Evolutionary conservation across 2,113 vertebrate genomes (phyloP).

Genomic region (Myotis brandtii): DNA sequence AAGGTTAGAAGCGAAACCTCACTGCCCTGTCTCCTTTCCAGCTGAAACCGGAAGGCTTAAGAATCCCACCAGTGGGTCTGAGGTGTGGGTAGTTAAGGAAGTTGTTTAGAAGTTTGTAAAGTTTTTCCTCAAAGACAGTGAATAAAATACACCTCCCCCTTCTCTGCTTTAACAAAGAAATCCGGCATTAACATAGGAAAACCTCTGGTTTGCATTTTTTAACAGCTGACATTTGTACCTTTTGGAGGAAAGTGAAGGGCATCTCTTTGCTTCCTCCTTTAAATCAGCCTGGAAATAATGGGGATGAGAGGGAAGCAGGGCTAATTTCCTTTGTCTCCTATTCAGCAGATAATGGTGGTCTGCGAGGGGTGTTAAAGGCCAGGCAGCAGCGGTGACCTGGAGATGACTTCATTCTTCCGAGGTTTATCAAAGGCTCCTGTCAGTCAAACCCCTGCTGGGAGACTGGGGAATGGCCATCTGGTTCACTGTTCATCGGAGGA

Average conservation of each 20-base stretch:
- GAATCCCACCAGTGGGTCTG: conserved; percentile 4
- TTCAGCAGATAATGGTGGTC: conserved; percentile 90
- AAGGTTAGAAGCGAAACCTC: neutral
- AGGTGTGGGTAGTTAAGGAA: conserved; percentile 76
- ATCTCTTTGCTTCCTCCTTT: conserved; percentile 87
- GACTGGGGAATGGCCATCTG: conserved; percentile 96
- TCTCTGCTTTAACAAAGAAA: conserved; percentile 84
- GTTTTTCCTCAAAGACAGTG: conserved; percentile 73
- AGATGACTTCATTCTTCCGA: conserved; percentile 90
- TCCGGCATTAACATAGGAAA: conserved; percentile 86
- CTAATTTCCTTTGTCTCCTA: conserved; percentile 92
- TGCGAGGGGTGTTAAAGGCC: conserved; percentile 87
- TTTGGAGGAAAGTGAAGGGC: conserved; percentile 89
- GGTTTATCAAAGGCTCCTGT: conserved; percentile 96
- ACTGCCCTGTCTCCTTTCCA: neutral
- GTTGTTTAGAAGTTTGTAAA: conserved; percentile 82
- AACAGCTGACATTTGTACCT: conserved; percentile 91
- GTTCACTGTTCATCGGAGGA: conserved; percentile 93
- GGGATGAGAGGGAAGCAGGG: conserved; percentile 84
- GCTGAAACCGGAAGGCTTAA: conserved; percentile 64
- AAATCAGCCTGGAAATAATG: conserved; percentile 87
- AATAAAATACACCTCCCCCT: conserved; percentile 84
- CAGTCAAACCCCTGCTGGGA: conserved; percentile 97
- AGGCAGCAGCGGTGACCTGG: conserved; percentile 88
- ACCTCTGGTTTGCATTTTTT: conserved; percentile 89